Evolutionary conservation across 2,888 invertebrate genomes (phyloP).

Genomic region (Ichneumon xanthorius): DNA sequence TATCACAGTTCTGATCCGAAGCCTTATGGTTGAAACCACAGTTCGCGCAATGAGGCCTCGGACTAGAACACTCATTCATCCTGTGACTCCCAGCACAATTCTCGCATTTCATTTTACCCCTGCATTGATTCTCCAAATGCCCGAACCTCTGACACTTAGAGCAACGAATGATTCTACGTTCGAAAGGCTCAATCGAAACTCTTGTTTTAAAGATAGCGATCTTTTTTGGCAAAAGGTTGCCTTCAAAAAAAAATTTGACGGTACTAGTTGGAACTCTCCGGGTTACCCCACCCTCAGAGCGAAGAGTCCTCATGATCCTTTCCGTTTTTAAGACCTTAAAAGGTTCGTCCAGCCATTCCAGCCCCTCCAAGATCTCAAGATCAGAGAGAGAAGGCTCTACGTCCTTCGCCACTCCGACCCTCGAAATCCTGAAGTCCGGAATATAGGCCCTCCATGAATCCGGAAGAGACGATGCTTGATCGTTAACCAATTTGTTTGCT

Average conservation of each 20-base stretch:
- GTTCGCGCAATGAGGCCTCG: no score
- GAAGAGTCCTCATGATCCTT: neutral
- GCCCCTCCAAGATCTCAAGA: neutral
- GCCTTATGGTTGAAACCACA: no score
- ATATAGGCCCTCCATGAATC: neutral
- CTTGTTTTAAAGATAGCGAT: neutral
- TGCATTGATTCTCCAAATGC: neutral
- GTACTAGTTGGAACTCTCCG: neutral
- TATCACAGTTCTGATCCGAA: no score
- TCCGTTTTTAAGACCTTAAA: neutral
- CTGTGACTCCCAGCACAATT: no score
- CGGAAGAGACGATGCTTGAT: neutral
- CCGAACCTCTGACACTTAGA: neutral
- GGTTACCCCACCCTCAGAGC: neutral
- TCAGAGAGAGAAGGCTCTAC: neutral
- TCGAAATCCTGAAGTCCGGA: conserved; percentile 1
- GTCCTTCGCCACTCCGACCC: neutral
- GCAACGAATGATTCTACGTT: neutral
- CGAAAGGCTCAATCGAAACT: neutral
- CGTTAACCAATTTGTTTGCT: neutral
- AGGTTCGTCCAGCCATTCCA: neutral
- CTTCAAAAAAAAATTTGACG: neutral
- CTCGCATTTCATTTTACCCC: neutral
- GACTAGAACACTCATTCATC: no score
- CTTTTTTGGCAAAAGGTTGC: neutral